phyloP scores from a whole-genome alignment of 2,113 vertebrate species.

The Lepidothrix coronata region DNA sequence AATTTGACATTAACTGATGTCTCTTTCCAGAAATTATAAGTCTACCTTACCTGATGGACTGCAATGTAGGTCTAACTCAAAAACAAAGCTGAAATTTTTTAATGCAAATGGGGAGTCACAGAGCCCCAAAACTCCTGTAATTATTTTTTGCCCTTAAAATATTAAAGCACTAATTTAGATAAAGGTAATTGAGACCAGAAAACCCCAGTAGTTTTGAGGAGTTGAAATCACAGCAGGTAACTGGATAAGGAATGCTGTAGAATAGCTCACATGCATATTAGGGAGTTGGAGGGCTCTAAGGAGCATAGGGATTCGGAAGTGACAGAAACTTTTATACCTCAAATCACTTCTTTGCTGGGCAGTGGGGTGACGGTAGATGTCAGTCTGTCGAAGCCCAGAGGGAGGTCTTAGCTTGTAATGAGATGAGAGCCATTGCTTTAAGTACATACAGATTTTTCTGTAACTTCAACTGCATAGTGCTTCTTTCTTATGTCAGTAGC shows the following conservation, averaged over 20 bases:
- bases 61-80: slow-evolving; percentile 30
- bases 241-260: slow-evolving; percentile 18
- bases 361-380: slow-evolving; percentile 65
- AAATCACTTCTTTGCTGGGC: slow-evolving; percentile 68
- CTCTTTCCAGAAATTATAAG: background rate
- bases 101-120: slow-evolving; percentile 17
- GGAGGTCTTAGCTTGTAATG: slow-evolving; percentile 68
- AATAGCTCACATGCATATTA: slow-evolving; percentile 47
- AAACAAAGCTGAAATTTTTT: slow-evolving; percentile 7
- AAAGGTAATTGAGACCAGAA: slow-evolving; percentile 9
- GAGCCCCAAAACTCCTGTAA: slow-evolving; percentile 33
- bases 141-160: slow-evolving; percentile 27
- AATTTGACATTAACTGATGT: slow-evolving; percentile 3
- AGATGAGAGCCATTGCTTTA: slow-evolving; percentile 70
- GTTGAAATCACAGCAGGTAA: slow-evolving; percentile 49
- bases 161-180: slow-evolving; percentile 8
- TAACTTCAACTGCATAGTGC: slow-evolving; percentile 45
- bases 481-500: slow-evolving; percentile 38
- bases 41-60: slow-evolving; percentile 52
- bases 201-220: slow-evolving; percentile 18
- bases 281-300: slow-evolving; percentile 46
- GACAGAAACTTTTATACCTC: slow-evolving; percentile 69
- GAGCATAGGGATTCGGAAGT: slow-evolving; percentile 56
- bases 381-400: slow-evolving; percentile 67
- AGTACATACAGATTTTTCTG: slow-evolving; percentile 50